Evolutionary conservation across 2,113 vertebrate genomes (phyloP).

Genomic region (Spermophilus dauricus): DNA sequence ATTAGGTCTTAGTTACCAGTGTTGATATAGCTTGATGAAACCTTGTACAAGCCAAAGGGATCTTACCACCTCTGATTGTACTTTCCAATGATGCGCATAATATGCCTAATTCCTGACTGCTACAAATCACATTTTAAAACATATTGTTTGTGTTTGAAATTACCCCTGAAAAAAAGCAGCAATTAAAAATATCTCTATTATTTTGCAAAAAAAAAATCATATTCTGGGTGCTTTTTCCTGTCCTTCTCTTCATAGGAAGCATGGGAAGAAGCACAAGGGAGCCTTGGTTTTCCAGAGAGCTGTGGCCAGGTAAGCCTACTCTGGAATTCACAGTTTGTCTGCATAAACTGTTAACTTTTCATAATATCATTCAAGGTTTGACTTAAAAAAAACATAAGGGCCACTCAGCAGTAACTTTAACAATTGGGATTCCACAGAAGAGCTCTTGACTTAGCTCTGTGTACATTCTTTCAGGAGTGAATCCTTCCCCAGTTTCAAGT

Average conservation of each 20-base stretch:
- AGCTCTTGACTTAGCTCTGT: conserved; percentile 82
- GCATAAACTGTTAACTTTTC: conserved; percentile 86
- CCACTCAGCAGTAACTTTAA: conserved; percentile 88
- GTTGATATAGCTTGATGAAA: conserved; percentile 88
- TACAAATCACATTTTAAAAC: conserved; percentile 89
- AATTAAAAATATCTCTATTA: conserved; percentile 89
- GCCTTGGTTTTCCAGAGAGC: conserved; percentile 88
- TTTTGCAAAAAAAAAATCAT: conserved; percentile 50
- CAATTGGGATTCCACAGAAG: conserved; percentile 84
- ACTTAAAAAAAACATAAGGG: conserved; percentile 82
- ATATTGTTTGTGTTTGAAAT: conserved; percentile 87
- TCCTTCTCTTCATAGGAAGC: conserved; percentile 88
- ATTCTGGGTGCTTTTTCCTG: conserved; percentile 81
- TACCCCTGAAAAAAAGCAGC: conserved; percentile 93
- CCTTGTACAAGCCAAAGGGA: conserved; percentile 89
- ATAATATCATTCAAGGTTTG: conserved; percentile 83
- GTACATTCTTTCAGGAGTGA: conserved; percentile 89
- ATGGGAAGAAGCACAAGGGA: conserved; percentile 87
- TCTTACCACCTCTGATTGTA: conserved; percentile 88
- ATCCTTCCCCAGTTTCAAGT: conserved; percentile 86
- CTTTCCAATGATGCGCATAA: conserved; percentile 85
- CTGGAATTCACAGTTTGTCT: conserved; percentile 89
- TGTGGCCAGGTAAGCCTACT: conserved; percentile 84
- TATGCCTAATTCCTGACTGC: conserved; percentile 86
- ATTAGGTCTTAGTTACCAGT: conserved; percentile 90